phyloP scores from a whole-genome alignment of 1,140 invertebrate genomes.

The Marisa cornuarietis region DNA sequence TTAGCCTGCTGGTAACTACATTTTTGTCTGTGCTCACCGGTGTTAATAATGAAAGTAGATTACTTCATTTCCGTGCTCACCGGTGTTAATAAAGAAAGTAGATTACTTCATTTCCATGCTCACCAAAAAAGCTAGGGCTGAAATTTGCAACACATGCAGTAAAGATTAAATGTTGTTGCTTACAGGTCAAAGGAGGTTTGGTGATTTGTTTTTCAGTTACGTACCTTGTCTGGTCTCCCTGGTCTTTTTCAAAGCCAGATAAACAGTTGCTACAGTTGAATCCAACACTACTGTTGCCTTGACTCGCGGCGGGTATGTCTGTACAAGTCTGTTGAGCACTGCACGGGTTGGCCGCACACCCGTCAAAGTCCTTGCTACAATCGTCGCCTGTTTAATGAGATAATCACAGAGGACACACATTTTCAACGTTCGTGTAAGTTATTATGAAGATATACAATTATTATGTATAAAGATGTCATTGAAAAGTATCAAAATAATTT shows the following conservation, averaged over 20 bases:
- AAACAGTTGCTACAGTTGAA: neutral
- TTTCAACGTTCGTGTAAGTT: too few relatives aligned
- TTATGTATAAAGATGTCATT: too few relatives aligned
- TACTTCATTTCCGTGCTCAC: neutral
- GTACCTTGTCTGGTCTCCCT: neutral
- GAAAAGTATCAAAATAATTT: too few relatives aligned
- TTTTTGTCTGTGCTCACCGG: neutral
- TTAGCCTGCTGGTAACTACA: too few relatives aligned
- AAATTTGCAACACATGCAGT: neutral
- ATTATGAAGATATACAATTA: too few relatives aligned
- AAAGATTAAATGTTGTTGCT: neutral
- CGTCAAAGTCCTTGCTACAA: neutral
- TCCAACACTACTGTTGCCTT: neutral
- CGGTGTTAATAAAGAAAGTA: neutral
- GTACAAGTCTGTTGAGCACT: neutral
- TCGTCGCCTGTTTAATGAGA: neutral
- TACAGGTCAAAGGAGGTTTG: neutral
- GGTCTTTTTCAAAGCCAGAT: neutral
- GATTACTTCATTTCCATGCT: neutral
- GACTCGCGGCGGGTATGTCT: neutral
- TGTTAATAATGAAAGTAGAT: neutral
- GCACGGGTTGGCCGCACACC: conserved; percentile 2
- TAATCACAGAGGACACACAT: too few relatives aligned
- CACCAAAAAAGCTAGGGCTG: neutral
- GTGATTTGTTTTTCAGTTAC: neutral